Evolutionary conservation across 2,888 invertebrate genomes (phyloP).

Genomic region (Chrysopilus asiliformis): DNA sequence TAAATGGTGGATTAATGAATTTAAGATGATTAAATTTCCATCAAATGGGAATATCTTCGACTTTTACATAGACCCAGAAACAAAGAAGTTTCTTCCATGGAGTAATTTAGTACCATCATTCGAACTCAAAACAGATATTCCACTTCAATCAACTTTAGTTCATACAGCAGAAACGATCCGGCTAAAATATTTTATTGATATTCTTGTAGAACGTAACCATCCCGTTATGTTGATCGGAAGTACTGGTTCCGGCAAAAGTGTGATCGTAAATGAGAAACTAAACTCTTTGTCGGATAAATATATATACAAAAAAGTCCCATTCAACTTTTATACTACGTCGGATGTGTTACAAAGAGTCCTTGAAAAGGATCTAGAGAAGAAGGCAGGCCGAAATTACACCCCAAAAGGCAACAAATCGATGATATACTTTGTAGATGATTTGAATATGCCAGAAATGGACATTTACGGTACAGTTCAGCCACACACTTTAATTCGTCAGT

Average conservation of each 20-base stretch:
- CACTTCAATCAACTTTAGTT: conserved; percentile 63
- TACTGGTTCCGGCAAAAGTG: conserved; percentile 85
- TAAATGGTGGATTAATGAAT: conserved; percentile 90
- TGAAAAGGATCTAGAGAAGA: conserved; percentile 88
- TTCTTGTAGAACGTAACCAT: conserved; percentile 59
- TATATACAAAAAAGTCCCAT: conserved; percentile 76
- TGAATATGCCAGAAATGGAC: conserved; percentile 97
- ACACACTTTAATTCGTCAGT: conserved; percentile 83
- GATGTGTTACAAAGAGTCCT: conserved; percentile 79
- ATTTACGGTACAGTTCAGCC: conserved; percentile 90
- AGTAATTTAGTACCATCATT: conserved; percentile 63
- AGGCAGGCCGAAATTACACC: conserved; percentile 85
- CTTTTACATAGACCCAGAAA: conserved; percentile 76
- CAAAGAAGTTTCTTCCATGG: conserved; percentile 80
- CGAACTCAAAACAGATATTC: conserved; percentile 74
- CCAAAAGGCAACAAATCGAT: conserved; percentile 86
- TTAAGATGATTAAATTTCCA: conserved; percentile 83
- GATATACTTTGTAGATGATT: conserved; percentile 89
- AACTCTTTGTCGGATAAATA: conserved; percentile 59
- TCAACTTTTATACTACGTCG: conserved; percentile 91
- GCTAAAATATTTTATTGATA: conserved; percentile 74
- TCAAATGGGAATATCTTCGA: conserved; percentile 70
- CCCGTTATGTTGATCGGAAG: conserved; percentile 86
- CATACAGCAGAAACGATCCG: conserved; percentile 83
- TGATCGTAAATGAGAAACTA: conserved; percentile 77